These are phyloP conservation scores for Agrochola lychnidis DNA, from an alignment of 2,888 invertebrate genomes.

Conservation along the genomic window DNA sequence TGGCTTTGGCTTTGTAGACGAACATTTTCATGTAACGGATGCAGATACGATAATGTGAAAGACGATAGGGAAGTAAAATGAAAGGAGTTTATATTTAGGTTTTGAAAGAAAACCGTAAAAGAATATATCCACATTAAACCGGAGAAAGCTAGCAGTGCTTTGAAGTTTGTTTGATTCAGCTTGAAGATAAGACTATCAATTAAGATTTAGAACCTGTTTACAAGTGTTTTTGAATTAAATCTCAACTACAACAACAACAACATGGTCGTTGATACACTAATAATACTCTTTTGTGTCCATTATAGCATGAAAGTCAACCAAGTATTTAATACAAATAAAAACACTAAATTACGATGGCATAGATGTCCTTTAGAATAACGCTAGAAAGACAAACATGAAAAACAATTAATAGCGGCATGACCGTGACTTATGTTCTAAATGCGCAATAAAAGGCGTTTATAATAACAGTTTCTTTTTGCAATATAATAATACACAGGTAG, in stretches of 20 bases:
- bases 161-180: not conserved
- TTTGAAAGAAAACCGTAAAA: not conserved
- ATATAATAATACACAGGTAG: not conserved
- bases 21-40: slow-evolving; percentile 29
- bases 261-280: not conserved
- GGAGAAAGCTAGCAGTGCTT: slow-evolving; percentile 13
- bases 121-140: not conserved
- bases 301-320: slow-evolving; percentile 29
- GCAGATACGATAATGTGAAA: slow-evolving; percentile 14
- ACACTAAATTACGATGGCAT: not conserved
- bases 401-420: slow-evolving; percentile 22
- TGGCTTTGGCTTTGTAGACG: slow-evolving; percentile 22
- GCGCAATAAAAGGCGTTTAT: not conserved
- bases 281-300: slow-evolving; percentile 15
- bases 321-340: slow-evolving; percentile 9
- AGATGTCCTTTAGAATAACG: slow-evolving; percentile 16
- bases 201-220: not conserved
- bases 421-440: slow-evolving; percentile 42
- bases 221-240: not conserved
- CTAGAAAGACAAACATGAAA: slow-evolving; percentile 27
- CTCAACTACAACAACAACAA: not conserved
- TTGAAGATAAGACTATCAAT: slow-evolving; percentile 14
- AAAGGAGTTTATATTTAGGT: slow-evolving; percentile 1
- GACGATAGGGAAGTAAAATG: not conserved
- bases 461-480: not conserved